phyloP scores from a whole-genome alignment of 1,140 invertebrate species.

The Lordiphosa mommai region DNA sequence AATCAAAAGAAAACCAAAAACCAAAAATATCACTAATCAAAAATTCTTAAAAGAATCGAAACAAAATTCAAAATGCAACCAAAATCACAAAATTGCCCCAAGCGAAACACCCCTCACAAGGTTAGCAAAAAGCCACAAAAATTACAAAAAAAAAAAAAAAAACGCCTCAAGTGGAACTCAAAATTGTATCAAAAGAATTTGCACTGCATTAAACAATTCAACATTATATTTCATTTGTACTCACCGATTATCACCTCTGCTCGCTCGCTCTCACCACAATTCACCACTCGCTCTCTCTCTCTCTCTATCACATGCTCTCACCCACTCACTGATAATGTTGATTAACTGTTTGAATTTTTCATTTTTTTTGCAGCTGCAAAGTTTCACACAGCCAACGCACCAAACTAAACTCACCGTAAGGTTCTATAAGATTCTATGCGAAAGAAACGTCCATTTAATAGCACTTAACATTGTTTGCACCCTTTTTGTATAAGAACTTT shows the following conservation, averaged over 20 bases:
- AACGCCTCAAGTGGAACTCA: conserved; percentile 9
- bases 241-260: conserved; percentile 5
- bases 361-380: conserved; percentile 38
- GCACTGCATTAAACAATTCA: conserved; percentile 48
- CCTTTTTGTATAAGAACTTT: too few relatives aligned
- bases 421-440: too few relatives aligned
- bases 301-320: neutral
- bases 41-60: conserved; percentile 37
- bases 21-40: conserved; percentile 23
- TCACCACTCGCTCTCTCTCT: conserved; percentile 8
- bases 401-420: neutral
- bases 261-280: conserved; percentile 11
- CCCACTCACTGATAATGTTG: conserved; percentile 4
- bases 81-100: conserved; percentile 73
- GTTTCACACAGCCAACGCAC: conserved; percentile 22
- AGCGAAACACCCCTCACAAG: conserved; percentile 70
- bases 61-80: conserved; percentile 58
- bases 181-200: conserved; percentile 46
- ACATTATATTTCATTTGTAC: conserved; percentile 8
- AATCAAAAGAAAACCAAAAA: conserved; percentile 12
- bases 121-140: conserved; percentile 54
- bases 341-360: conserved; percentile 22
- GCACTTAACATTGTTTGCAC: too few relatives aligned
- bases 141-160: conserved; percentile 11
- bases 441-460: too few relatives aligned